A percentile compares a stretch with the other conserved stretches of the same genome.
Conservation (phyloP, 2,113 vertebrate genomes). For the Hippocampus comes region DNA sequence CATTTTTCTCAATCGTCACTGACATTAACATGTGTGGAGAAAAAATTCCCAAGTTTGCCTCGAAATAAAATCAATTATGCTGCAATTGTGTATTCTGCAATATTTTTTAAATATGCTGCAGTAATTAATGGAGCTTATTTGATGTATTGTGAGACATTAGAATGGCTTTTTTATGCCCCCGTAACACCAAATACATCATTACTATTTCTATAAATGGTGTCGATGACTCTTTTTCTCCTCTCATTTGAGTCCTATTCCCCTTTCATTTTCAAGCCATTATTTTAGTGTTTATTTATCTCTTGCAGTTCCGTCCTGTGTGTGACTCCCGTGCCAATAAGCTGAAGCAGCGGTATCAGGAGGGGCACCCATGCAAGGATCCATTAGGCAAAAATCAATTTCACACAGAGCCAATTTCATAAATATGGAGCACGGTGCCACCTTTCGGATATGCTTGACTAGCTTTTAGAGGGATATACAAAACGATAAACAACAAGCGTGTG, state of each 20-base stretch:
- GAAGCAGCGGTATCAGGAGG: conserved; percentile 61
- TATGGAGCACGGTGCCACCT: conserved; percentile 75
- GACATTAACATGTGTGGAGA: background rate
- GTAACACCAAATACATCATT: background rate
- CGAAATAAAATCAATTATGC: background rate
- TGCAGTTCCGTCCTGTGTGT: conserved; percentile 48
- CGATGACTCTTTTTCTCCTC: background rate
- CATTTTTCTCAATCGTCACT: background rate
- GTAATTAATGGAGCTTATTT: background rate
- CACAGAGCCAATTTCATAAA: conserved; percentile 81
- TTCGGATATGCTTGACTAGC: conserved; percentile 67
- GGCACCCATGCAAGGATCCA: conserved; percentile 75
- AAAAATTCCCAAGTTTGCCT: background rate
- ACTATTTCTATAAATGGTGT: background rate
- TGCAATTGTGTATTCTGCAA: conserved; percentile 5
- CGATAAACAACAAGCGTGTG: conserved; percentile 70
- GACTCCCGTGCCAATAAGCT: conserved; percentile 65
- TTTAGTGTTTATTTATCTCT: conserved; percentile 31
- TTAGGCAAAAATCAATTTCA: conserved; percentile 82
- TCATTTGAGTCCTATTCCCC: conserved; percentile 6
- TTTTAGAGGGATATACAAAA: conserved; percentile 74
- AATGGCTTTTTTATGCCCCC: background rate
- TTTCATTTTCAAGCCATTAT: background rate
- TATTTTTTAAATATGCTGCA: conserved; percentile 1
- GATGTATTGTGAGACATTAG: background rate